Evolutionary conservation across 2,797 vertebrate species (phyloP), one percentile per base, ranked within the genome.

Genomic region (Coilia nasus): DNA sequence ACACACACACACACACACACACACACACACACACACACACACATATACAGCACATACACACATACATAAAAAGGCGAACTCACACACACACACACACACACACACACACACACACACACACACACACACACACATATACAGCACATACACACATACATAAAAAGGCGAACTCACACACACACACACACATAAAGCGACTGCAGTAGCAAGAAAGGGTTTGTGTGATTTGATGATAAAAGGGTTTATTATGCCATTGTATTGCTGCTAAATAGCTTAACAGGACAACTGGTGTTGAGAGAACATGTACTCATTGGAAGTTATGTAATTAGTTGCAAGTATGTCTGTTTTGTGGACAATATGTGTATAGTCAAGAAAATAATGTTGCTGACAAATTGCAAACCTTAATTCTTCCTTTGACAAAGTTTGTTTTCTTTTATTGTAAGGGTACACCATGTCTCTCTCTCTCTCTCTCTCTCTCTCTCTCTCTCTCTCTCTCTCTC

Each of bases 11-110:
- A 56, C 7, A 71, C 50, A 31, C 80, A 81, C 82, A 44, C 60
- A 21, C 85, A 3, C 23, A 87, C 54, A 67, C 35, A 60, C 83
- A 84, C 75, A 62, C 62, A 81, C n/a, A 82, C 59, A 60, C 59
- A 64, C 84, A n/a, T n/a, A n/a, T n/a, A n/a, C n/a, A n/a, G 35
- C 67, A 75, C 14, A 31, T 11, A 17, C 28, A 59, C 57, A 59
- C 57, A 10, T 10, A 47, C 46, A 47, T n/a, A n/a, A n/a, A n/a
- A n/a, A n/a, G n/a, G n/a, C n/a, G n/a, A n/a, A n/a, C n/a, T n/a
- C n/a, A n/a, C n/a, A n/a, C n/a, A n/a, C n/a, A n/a, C n/a, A n/a
- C n/a, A n/a, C 35, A 41, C 35, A 41, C 35, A 41, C 2, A 41
- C 35, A 41, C 35, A 41, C 2, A 41, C 35, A 41, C 35, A 41